These are phyloP conservation scores for Buphagus erythrorhynchus DNA, from an alignment of 2,797 vertebrate species.

Conservation along the genomic window DNA sequence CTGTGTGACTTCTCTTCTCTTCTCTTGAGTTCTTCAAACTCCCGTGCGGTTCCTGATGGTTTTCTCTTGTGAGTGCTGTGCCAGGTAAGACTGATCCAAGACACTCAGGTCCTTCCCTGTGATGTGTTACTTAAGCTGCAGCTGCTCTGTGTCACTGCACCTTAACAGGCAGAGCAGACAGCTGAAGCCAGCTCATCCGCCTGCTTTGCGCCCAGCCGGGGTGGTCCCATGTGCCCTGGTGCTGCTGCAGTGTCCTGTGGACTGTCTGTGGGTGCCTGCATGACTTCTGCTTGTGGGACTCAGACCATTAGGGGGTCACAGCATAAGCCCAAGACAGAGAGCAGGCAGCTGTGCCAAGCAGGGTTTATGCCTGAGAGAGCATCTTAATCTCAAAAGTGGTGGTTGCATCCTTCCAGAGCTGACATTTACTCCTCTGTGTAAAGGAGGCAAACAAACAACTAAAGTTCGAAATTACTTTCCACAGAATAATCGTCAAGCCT, in stretches of 20 bases:
- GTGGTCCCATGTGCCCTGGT: accelerated
- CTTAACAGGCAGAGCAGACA: neutral
- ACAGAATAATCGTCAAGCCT: neutral
- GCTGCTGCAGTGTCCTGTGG: neutral
- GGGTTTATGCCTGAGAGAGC: neutral
- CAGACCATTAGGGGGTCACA: neutral
- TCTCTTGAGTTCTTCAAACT: neutral
- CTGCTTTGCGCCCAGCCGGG: neutral
- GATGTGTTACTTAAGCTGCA: neutral
- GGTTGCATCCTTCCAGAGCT: neutral
- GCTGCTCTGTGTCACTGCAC: neutral
- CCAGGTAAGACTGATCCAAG: neutral
- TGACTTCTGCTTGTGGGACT: neutral
- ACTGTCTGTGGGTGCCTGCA: accelerated
- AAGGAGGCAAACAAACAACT: neutral
- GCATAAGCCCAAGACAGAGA: neutral
- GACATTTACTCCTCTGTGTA: neutral
- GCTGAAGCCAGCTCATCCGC: neutral
- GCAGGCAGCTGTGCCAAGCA: neutral
- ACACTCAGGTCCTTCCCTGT: neutral
- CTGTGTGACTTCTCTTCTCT: neutral
- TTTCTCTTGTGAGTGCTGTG: neutral
- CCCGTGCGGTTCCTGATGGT: too few species aligned
- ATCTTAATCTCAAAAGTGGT: neutral
- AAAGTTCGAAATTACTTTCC: neutral